Conservation (phyloP, 2,888 invertebrate species). For the Phragmatobia fuliginosa region DNA sequence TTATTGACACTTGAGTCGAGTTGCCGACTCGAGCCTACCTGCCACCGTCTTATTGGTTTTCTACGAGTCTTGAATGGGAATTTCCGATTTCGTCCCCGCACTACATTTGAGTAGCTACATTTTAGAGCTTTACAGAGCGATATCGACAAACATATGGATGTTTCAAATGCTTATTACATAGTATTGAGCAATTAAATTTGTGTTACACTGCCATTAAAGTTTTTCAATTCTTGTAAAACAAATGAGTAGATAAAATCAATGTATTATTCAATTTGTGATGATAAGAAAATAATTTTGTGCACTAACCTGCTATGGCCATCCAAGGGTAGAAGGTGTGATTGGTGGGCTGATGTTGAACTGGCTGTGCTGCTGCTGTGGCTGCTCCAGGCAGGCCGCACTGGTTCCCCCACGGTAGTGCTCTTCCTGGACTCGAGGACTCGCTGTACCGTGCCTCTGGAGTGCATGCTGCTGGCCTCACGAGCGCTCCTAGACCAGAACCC, state of each 20-base stretch:
- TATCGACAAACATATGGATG: slow-evolving; percentile 39
- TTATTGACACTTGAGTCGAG: slow-evolving; percentile 79
- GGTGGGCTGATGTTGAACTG: slow-evolving; percentile 95
- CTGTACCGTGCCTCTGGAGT: slow-evolving; percentile 96
- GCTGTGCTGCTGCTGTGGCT: slow-evolving; percentile 92
- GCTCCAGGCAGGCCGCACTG: slow-evolving; percentile 95
- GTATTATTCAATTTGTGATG: slow-evolving; percentile 21
- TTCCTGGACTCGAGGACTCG: slow-evolving; percentile 93
- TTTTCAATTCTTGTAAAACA: slow-evolving; percentile 37
- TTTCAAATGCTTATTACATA: slow-evolving; percentile 56
- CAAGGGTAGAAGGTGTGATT: slow-evolving; percentile 98
- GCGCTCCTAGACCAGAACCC: slow-evolving; percentile 89
- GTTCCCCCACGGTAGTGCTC: slow-evolving; percentile 94
- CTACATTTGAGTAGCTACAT: slow-evolving; percentile 61
- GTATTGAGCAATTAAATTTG: slow-evolving; percentile 56
- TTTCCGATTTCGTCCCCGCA: slow-evolving; percentile 35
- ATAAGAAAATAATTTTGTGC: slow-evolving; percentile 25
- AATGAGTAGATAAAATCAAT: slow-evolving; percentile 27
- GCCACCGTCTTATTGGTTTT: slow-evolving; percentile 75
- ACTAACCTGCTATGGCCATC: slow-evolving; percentile 99
- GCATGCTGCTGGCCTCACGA: slow-evolving; percentile 94
- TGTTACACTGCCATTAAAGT: slow-evolving; percentile 35
- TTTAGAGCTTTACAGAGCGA: slow-evolving; percentile 65
- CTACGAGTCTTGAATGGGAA: slow-evolving; percentile 60
- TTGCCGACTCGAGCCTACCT: slow-evolving; percentile 64